phyloP scores from a whole-genome alignment of 2,113 vertebrate genomes.

The Ammodytes dubius region DNA sequence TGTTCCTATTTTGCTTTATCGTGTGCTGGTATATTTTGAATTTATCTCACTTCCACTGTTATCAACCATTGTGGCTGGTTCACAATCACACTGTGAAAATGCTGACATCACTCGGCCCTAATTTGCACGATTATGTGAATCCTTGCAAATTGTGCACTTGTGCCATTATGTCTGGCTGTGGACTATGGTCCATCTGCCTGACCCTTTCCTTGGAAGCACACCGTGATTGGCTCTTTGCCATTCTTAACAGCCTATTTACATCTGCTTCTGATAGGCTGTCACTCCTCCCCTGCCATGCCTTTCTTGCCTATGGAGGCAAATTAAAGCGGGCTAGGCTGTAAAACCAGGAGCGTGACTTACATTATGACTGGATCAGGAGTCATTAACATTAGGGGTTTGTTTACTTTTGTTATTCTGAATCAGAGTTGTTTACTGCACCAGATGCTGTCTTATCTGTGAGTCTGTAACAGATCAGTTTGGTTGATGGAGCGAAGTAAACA shows the following conservation, averaged over 20 bases:
- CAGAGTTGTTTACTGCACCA: conserved; percentile 8
- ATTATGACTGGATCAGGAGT: conserved; percentile 54
- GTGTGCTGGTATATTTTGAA: too few relatives aligned
- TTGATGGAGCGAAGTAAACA: conserved; percentile 13
- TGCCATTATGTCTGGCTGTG: conserved; percentile 23
- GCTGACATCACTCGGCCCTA: neutral
- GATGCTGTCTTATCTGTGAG: conserved; percentile 13
- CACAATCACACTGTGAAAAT: conserved; percentile 4
- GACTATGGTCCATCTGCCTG: conserved; percentile 71
- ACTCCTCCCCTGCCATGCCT: conserved; percentile 45
- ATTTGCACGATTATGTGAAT: neutral
- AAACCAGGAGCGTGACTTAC: conserved; percentile 42
- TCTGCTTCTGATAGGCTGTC: conserved; percentile 71
- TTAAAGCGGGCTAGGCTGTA: conserved; percentile 40
- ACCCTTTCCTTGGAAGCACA: conserved; percentile 48
- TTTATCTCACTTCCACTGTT: too few relatives aligned
- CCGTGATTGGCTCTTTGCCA: conserved; percentile 61
- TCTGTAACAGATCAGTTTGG: neutral
- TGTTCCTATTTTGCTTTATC: too few relatives aligned
- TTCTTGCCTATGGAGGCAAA: conserved; percentile 61
- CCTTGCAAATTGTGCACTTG: neutral
- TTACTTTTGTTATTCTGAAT: neutral
- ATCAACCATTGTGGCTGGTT: too few relatives aligned
- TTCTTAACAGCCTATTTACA: conserved; percentile 52
- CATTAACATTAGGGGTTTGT: neutral